Percentiles rank a stretch among this genome's conserved stretches.
These are phyloP conservation scores for Protobothrops mucrosquamatus DNA, from an alignment of 2,113 vertebrate species.

Conservation along the genomic window DNA sequence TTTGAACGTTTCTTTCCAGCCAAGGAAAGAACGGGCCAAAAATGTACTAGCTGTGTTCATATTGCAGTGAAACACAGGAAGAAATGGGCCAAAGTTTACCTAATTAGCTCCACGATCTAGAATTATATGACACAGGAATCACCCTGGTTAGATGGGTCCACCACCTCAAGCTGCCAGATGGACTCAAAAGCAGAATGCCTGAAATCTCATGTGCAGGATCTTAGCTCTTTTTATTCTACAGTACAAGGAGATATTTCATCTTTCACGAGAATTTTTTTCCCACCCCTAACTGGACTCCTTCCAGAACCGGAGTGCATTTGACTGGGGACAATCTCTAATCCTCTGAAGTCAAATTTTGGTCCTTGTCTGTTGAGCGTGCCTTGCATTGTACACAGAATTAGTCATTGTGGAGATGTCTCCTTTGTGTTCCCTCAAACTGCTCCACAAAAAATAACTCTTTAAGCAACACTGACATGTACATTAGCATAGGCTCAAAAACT, in stretches of 20 bases:
- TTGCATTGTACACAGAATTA: constrained; percentile 25
- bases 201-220: background rate
- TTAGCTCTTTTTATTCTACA: background rate
- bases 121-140: background rate
- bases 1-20: background rate
- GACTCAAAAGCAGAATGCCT: background rate
- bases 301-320: background rate
- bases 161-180: background rate
- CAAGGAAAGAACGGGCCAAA: background rate
- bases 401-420: constrained; percentile 24
- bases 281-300: background rate
- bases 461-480: constrained; percentile 1
- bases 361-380: constrained; percentile 34
- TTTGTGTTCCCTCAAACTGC: constrained; percentile 2
- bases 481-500: constrained; percentile 10
- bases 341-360: background rate
- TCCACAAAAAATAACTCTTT: constrained; percentile 12
- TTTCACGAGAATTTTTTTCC: background rate
- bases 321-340: constrained; percentile 21
- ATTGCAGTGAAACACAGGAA: background rate
- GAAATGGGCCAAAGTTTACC: background rate
- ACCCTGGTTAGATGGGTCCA: background rate
- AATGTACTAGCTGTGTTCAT: background rate
- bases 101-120: background rate
- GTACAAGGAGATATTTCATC: constrained; percentile 22